These are phyloP conservation scores for Apotomis turbidana DNA, from an alignment of 2,888 invertebrate species.

Conservation along the genomic window DNA sequence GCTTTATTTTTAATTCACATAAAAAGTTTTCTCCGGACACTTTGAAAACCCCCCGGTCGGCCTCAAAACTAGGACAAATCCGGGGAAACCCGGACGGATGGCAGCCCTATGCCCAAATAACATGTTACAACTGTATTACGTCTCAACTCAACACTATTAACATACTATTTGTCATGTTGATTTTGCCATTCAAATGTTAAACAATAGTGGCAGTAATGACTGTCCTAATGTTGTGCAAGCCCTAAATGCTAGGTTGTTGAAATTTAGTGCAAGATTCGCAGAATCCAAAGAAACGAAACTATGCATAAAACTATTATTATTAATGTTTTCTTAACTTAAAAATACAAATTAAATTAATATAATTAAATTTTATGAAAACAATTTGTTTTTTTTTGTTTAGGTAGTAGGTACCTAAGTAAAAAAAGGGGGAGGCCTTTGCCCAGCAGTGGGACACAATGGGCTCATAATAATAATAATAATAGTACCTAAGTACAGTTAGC, in stretches of 20 bases:
- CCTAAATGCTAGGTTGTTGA: background rate
- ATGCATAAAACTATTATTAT: background rate
- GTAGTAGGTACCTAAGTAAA: no score
- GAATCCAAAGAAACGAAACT: conserved; percentile 5
- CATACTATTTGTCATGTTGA: conserved; percentile 15
- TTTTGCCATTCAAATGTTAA: background rate
- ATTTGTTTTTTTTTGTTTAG: background rate
- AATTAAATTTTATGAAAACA: conserved; percentile 1
- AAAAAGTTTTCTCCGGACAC: no score
- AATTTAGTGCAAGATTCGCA: conserved; percentile 18
- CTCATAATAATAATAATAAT: no score
- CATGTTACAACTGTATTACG: no score
- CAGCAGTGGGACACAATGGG: no score
- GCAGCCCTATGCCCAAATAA: background rate
- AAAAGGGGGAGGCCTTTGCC: no score
- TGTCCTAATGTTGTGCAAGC: background rate
- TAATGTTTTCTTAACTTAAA: background rate
- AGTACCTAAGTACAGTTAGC: no score
- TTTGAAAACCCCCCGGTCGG: no score
- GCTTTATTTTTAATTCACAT: no score
- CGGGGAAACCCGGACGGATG: no score
- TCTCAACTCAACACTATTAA: background rate
- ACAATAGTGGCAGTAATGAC: background rate
- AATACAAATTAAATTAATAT: conserved; percentile 21
- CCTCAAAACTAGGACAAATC: no score